Evolutionary conservation across 2,797 vertebrate species (phyloP), one percentile per base, ranked within the genome.

Genomic region (Allenopithecus nigroviridis): DNA sequence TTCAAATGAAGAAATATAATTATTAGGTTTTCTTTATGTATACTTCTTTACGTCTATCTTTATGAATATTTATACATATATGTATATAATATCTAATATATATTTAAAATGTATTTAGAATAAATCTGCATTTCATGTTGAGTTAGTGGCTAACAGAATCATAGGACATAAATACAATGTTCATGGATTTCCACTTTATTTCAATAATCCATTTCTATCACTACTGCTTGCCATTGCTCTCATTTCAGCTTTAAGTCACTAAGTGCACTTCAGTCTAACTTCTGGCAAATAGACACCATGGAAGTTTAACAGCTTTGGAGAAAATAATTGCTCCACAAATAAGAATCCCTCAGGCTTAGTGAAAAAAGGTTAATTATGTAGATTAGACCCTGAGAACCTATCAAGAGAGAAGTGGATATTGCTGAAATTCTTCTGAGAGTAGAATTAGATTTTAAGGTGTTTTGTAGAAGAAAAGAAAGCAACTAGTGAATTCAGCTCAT

Each of bases 161-260:
- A 96, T 48, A 46, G 12, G 92, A 78, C 48, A 95, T 57, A 94
- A 96, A 97, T 87, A 93, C 94, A 96, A 97, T 94, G 93, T 93
- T 96, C 94, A 96, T 96, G 93, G 93, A 96, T 88, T 97, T 94
- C 78, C 41, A 85, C 28, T 85, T 96, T 80, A 85, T 94, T 94
- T 96, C 90, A 92, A 46, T 68, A 79, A 85, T 93, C 26, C 64
- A 36, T 75, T 89, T 84, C 85, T 91, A 89, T 75, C 26, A 84
- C 16, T 68, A 74, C 16, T 59, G 33, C 74, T 64, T 16, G 3
- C 24, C 55, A 61, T 43, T 94, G 61, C 46, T 96, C 48, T 76
- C 70, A 68, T 93, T 98, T 97, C 72, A 94, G 36, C 80, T 89
- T 92, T 87, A 92, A 92, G 43, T 50, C 70, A 86, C 24, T 57